Evolutionary conservation across 1,140 invertebrate species (phyloP), one percentile per base, ranked within the genome.

Genomic region (Spodoptera frugiperda): DNA sequence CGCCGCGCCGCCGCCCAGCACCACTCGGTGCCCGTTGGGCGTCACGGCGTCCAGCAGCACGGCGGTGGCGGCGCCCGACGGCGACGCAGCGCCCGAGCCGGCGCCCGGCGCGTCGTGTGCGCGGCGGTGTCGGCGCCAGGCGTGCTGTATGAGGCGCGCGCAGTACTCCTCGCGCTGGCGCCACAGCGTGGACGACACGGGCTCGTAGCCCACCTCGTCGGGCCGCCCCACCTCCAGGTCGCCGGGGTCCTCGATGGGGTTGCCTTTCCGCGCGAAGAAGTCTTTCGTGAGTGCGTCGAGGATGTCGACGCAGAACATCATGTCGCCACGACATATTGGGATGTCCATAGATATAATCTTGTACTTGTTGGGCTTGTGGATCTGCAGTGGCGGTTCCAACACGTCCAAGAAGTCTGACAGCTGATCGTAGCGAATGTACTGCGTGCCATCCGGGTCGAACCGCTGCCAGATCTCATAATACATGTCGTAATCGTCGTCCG

Each of bases 391-490:
- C 67, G 98, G 97, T 92, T 99, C 98, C 61, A 99, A 95, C 73
- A 98, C 98, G 92, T 99, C 98, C 55, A 99, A 94, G 95, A 99
- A 99, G 82, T 99, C 98, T 0, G 98, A 98, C 59, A 99, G 94
- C 91, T 98, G 97, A 84, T 98, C 97, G 94, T 99, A 98, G 59
- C 97, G 96, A 84, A 99, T 99, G 94, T 99, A 99, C 93, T 99
- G 98, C 4, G 98, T 99, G 61, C 99, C 99, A 87, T 99, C 98
- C 0, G 99, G 98, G 94, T 99, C 99, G 94, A 98, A 99, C 86
- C 98, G 97, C 91, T 99, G 98, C 99, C 99, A 99, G 82, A 99
- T 99, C 94, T 99, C 99, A 91, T 99, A 99, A 94, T 99, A 99
- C 98, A 99, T 99, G 91, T 99, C 99, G 95, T 99, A 99, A 92